Percentiles rank a stretch among this genome's conserved stretches.
Conservation (phyloP, 1,140 invertebrate species). For the Meteorus sp. region DNA sequence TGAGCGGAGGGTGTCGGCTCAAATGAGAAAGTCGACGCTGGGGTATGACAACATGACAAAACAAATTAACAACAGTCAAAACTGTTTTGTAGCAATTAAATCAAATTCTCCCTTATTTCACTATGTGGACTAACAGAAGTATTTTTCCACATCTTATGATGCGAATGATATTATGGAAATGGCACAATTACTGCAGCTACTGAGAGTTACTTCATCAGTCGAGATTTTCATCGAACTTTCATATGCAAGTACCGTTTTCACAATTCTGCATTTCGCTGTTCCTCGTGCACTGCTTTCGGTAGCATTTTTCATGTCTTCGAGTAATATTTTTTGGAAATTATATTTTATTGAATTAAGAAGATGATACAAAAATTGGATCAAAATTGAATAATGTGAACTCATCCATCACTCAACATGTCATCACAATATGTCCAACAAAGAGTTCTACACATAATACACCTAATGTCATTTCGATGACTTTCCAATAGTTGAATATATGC, state of each 20-base stretch:
- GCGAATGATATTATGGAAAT: too few relatives aligned
- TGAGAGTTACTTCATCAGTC: too few relatives aligned
- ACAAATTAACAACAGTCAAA: slow-evolving; percentile 27
- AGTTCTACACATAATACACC: slow-evolving; percentile 25
- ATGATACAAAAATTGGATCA: too few relatives aligned
- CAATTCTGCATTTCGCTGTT: too few relatives aligned
- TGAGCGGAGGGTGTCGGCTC: background rate
- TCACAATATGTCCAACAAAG: slow-evolving; percentile 4
- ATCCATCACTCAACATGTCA: slow-evolving; percentile 22
- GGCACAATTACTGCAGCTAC: too few relatives aligned
- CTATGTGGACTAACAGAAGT: too few relatives aligned
- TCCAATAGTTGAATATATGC: slow-evolving; percentile 48
- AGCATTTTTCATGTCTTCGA: background rate
- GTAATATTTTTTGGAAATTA: background rate
- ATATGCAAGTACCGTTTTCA: too few relatives aligned
- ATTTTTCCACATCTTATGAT: too few relatives aligned
- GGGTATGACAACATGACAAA: slow-evolving; percentile 20
- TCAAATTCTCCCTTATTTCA: slow-evolving; percentile 18
- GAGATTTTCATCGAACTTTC: too few relatives aligned
- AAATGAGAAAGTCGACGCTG: slow-evolving; percentile 18
- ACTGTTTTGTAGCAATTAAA: slow-evolving; percentile 19
- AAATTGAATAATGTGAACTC: slow-evolving; percentile 20
- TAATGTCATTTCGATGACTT: slow-evolving; percentile 58
- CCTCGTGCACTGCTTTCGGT: background rate
- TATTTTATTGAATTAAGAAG: too few relatives aligned